Evolutionary conservation across 2,888 invertebrate genomes (phyloP).

Genomic region (Cerastoderma edule): DNA sequence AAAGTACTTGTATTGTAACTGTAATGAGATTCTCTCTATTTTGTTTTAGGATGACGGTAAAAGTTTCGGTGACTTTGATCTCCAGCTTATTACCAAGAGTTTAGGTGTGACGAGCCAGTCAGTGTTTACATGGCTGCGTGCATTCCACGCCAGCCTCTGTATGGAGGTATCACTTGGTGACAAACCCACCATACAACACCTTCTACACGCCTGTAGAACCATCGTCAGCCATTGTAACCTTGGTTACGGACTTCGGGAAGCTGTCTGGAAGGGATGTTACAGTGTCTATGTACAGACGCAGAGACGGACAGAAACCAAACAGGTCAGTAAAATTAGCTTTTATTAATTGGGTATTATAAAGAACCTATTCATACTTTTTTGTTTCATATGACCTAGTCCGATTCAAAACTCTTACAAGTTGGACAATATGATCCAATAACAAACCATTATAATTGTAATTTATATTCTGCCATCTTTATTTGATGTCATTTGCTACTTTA

Average conservation of each 20-base stretch:
- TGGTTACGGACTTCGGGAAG: constrained; percentile 86
- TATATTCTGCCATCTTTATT: too few relatives aligned
- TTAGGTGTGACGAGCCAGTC: constrained; percentile 66
- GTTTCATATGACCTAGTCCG: too few relatives aligned
- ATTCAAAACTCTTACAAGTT: too few relatives aligned
- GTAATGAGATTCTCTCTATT: neutral
- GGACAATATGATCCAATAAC: too few relatives aligned
- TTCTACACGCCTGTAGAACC: constrained; percentile 85
- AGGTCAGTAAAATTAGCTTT: constrained; percentile 65
- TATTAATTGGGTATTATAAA: too few relatives aligned
- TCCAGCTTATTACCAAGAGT: constrained; percentile 68
- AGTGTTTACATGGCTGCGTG: constrained; percentile 72
- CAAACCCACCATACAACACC: constrained; percentile 87
- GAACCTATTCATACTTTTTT: too few relatives aligned
- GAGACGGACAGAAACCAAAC: constrained; percentile 77
- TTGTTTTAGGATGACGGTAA: constrained; percentile 74
- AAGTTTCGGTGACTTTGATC: constrained; percentile 71
- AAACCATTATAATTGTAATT: too few relatives aligned
- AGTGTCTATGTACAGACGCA: constrained; percentile 89
- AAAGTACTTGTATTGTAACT: too few relatives aligned
- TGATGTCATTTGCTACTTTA: too few relatives aligned
- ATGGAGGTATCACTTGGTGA: constrained; percentile 82
- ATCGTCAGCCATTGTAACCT: constrained; percentile 87
- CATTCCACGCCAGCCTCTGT: constrained; percentile 65
- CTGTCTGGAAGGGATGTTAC: constrained; percentile 83